Conservation (phyloP, 53 echinoderm and acorn worm species). For the Antedon mediterranea region DNA sequence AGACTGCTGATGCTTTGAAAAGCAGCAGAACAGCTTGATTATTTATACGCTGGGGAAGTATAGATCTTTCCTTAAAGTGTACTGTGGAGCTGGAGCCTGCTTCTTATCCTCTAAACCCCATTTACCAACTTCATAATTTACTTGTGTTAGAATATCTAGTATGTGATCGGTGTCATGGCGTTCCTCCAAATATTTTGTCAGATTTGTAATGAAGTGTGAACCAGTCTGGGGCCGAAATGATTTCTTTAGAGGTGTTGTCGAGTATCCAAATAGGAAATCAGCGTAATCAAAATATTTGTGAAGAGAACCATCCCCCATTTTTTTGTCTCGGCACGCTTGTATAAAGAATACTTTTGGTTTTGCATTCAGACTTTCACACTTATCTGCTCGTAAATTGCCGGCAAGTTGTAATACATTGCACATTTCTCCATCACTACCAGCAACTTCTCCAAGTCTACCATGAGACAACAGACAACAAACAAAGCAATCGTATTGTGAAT, state of each 20-base stretch:
- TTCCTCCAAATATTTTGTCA: conserved; percentile 20
- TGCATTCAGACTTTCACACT: conserved; percentile 23
- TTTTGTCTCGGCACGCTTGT: no score
- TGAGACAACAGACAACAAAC: conserved; percentile 63
- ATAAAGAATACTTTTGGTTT: conserved; percentile 93
- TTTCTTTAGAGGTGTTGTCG: conserved; percentile 55
- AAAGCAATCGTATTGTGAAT: conserved; percentile 28
- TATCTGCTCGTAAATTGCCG: background rate
- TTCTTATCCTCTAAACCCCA: no score
- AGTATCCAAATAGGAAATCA: conserved; percentile 51
- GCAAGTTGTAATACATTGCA: no score
- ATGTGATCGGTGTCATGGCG: no score
- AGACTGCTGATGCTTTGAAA: no score
- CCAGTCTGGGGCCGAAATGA: conserved; percentile 47
- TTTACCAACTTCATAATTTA: no score
- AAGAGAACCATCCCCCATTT: background rate
- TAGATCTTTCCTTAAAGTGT: no score
- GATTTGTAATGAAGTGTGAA: conserved; percentile 49
- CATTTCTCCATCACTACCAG: conserved; percentile 27
- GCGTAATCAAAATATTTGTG: conserved; percentile 60
- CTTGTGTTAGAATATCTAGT: no score
- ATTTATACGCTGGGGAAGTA: no score
- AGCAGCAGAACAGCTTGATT: no score
- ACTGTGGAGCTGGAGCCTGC: no score
- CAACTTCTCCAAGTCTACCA: conserved; percentile 38